phyloP scores from a whole-genome alignment of 2,797 vertebrate genomes.

The Todus mexicanus region DNA sequence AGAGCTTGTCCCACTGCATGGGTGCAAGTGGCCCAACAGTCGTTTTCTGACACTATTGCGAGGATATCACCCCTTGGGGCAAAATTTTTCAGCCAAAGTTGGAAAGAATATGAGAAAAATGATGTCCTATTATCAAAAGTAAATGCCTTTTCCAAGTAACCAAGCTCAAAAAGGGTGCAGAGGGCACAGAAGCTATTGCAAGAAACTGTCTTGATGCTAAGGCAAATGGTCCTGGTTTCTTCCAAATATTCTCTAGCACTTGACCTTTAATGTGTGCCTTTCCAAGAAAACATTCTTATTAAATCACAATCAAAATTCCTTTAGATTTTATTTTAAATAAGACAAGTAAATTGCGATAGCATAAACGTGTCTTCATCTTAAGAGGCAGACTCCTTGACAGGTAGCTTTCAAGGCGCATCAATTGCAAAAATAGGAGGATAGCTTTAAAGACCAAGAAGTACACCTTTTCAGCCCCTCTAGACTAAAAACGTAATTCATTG shows the following conservation, averaged over 20 bases:
- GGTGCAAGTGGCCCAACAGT: neutral
- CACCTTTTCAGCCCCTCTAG: neutral
- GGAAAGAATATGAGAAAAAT: neutral
- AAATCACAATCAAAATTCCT: neutral
- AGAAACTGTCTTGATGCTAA: neutral
- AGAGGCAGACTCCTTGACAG: neutral
- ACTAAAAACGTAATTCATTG: neutral
- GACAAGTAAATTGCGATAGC: neutral
- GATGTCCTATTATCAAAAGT: neutral
- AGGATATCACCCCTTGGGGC: neutral
- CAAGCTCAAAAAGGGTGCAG: neutral
- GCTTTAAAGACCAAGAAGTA: neutral
- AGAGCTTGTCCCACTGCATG: neutral
- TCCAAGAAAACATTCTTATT: neutral
- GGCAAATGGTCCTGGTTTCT: neutral
- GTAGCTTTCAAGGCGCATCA: neutral
- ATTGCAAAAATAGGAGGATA: neutral
- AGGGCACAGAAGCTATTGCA: neutral
- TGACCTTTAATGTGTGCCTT: neutral
- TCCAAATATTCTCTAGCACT: neutral
- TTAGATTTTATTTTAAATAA: neutral
- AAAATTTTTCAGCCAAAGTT: neutral
- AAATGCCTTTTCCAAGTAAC: neutral
- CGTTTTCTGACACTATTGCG: neutral
- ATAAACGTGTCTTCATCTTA: neutral